Evolutionary conservation across 2,888 invertebrate species (phyloP).

Genomic region (Dendrolimus pini): DNA sequence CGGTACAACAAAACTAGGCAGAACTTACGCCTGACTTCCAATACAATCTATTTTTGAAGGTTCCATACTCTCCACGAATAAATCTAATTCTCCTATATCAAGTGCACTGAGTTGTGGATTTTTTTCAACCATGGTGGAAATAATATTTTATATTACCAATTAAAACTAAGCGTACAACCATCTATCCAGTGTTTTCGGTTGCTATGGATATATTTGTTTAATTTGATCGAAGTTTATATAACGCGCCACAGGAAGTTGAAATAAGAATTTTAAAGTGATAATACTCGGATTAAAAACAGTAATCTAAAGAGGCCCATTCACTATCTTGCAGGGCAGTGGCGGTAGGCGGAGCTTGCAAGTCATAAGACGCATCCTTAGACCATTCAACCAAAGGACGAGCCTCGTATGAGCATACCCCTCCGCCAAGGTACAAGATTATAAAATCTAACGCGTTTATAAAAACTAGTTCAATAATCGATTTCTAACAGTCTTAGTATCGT

Average conservation of each 20-base stretch:
- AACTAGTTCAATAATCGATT: too few species aligned
- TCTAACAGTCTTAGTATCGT: too few species aligned
- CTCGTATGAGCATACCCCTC: too few species aligned
- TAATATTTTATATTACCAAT: neutral
- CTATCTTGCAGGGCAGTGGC: too few species aligned
- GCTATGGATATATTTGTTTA: slow-evolving; percentile 32
- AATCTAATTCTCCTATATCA: slow-evolving; percentile 83
- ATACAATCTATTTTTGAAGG: slow-evolving; percentile 80
- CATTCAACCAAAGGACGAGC: too few species aligned
- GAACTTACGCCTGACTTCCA: slow-evolving; percentile 74
- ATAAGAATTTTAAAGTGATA: too few species aligned
- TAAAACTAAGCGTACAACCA: neutral
- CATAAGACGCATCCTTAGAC: too few species aligned
- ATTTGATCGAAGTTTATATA: slow-evolving; percentile 16
- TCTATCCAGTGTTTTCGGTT: slow-evolving; percentile 11
- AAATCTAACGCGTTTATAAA: too few species aligned
- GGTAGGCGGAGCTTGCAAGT: too few species aligned
- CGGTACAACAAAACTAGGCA: neutral
- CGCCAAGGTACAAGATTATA: too few species aligned
- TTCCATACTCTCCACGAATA: slow-evolving; percentile 83
- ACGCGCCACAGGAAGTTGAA: slow-evolving; percentile 15
- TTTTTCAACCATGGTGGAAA: slow-evolving; percentile 65
- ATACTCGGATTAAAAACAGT: too few species aligned
- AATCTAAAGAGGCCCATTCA: too few species aligned
- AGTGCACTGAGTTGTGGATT: slow-evolving; percentile 71